Evolutionary conservation across 2,113 vertebrate species (phyloP), one percentile per base, ranked within the genome.

Genomic region (Vulpes ferrilata): DNA sequence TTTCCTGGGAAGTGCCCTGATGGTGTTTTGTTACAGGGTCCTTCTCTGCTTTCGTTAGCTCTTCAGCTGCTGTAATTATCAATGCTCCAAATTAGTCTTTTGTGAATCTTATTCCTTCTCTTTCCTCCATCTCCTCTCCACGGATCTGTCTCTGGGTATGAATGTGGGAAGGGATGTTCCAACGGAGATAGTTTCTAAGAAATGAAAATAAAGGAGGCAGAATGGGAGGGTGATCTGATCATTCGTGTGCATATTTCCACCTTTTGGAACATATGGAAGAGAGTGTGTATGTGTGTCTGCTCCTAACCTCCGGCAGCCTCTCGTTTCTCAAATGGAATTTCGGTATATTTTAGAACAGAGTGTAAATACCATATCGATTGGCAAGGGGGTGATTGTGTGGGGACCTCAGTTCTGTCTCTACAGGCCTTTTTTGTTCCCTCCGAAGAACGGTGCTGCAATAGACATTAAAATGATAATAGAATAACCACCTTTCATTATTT

Each of bases 51-150:
- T 97, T 96, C 53, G 59, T 76, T 81, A 97, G 98, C 97, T 95
- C 97, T 93, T 93, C 97, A 93, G 95, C 95, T 97, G 95, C 97
- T 94, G 43, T 84, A 84, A 93, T 98, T 97, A 96, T 95, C 95
- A 96, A 65, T 95, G 97, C 95, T 97, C 97, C 96, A 98, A 95
- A 98, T 98, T 96, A 95, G 97, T 94, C 93, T 98, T 98, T 96
- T 98, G 98, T 98, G 98, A 65, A 20, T 71, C 96, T 96, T 83
- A 71, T n/a, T 97, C 91, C 97, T 83, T 97, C 93, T 97, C 92
- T 55, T 55, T 71, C 81, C 85, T 98, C 81, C 96, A 69, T 95
- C 97, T 90, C 92, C 82, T 93, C 92, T 81, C 96, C 12, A 48
- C 86, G 93, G 98, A 87, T 97, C 96, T 85, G 22, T 88, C 92